Evolutionary conservation across 2,797 vertebrate species (phyloP).

Genomic region (Mus caroli): DNA sequence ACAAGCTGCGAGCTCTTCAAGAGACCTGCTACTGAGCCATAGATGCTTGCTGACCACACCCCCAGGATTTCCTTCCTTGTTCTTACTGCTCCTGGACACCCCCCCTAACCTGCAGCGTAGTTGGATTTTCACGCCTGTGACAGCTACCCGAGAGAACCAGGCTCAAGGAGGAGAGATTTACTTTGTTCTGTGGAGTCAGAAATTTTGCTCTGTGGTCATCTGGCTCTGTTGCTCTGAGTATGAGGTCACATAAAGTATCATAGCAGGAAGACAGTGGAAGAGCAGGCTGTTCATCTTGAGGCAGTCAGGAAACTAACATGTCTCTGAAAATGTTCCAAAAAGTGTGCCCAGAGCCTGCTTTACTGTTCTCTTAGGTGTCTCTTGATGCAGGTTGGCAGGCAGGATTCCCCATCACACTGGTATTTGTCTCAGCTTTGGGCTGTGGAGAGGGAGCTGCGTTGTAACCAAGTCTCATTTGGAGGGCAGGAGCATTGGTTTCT

Average conservation of each 20-base stretch:
- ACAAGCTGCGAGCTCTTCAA: fast-evolving
- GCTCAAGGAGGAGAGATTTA: background rate
- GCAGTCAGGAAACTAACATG: background rate
- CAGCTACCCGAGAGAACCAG: background rate
- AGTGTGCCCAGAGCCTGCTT: too few relatives aligned
- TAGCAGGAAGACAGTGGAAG: background rate
- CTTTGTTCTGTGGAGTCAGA: background rate
- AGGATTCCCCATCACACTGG: background rate
- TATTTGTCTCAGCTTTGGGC: background rate
- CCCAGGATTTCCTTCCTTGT: background rate
- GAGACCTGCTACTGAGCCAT: background rate
- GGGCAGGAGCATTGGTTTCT: background rate
- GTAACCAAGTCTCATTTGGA: background rate
- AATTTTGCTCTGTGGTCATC: background rate
- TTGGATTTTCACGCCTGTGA: background rate
- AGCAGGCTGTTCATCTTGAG: background rate
- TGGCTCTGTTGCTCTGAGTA: background rate
- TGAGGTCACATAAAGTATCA: background rate
- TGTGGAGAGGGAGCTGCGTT: background rate
- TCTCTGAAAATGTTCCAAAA: background rate
- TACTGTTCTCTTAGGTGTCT: background rate
- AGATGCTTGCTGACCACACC: background rate
- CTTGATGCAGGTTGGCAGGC: background rate
- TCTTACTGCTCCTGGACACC: background rate
- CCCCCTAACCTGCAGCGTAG: background rate